Evolutionary conservation across 2,113 vertebrate species (phyloP).

Genomic region (Cyanoderma ruficeps): DNA sequence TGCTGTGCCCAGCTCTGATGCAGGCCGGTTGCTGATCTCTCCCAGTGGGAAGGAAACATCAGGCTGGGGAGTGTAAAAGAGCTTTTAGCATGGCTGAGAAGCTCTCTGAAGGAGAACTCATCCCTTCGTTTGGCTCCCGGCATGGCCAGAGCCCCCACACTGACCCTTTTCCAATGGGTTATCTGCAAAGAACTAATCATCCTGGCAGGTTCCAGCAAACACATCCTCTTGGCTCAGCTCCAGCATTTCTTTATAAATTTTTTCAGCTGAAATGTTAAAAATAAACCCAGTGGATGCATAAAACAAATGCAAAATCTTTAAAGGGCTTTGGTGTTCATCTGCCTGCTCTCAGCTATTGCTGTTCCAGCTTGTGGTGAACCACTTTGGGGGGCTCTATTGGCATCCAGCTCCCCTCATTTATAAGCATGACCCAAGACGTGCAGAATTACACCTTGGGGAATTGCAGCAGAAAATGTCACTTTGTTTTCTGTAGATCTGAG

Average conservation of each 20-base stretch:
- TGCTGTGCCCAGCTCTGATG: not conserved
- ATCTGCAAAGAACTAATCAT: not conserved
- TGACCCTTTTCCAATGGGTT: not conserved
- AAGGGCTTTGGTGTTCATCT: not conserved
- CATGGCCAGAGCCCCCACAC: not conserved
- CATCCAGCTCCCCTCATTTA: not conserved
- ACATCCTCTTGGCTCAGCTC: not conserved
- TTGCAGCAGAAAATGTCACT: not conserved
- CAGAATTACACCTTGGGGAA: not conserved
- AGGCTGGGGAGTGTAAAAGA: not conserved
- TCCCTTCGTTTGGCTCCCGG: rapidly evolving
- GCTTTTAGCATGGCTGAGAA: not conserved
- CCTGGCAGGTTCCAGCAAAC: slow-evolving; percentile 24
- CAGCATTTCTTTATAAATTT: not conserved
- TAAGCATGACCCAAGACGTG: rapidly evolving
- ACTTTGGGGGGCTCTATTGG: rapidly evolving
- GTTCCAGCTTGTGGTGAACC: not conserved
- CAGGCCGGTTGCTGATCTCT: not conserved
- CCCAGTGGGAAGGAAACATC: not conserved
- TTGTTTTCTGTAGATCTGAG: not conserved
- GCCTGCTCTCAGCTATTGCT: not conserved
- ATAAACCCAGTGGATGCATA: not conserved
- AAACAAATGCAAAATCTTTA: slow-evolving; percentile 37
- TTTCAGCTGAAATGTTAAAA: slow-evolving; percentile 28
- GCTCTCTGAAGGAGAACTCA: not conserved